Evolutionary conservation across 2,113 vertebrate genomes (phyloP), one percentile per base, ranked within the genome.

Genomic region (Phocoena sinus): DNA sequence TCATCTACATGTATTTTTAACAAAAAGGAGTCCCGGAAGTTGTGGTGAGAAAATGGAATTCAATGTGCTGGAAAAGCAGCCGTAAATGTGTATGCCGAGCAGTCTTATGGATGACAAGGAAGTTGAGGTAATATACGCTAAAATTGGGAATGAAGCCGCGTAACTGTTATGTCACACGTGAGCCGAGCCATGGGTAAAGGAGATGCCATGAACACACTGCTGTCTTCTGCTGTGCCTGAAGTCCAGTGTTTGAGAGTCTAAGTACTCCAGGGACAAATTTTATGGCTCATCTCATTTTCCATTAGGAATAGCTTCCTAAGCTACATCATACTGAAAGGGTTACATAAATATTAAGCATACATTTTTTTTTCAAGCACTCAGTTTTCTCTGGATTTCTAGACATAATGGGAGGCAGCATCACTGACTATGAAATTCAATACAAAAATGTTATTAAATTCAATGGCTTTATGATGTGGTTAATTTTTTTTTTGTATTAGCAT

Each of bases 181-280:
- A 36, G 8, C 65, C 15, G 23, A 25, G 1, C 33, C 6, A 0
- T 44, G 26, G 3, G 1, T 3, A 4, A n/a, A 15, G 12, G 31
- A 11, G 47, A 2, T 8, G 3, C 8, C 0, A 0, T 0, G 2
- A 0, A 8, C 1, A 56, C 11, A 3, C 25, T 21, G 9, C 26
- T 4, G 7, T 6, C 2, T 63, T 33, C 9, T 7, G 2, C 28
- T n/a, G 1, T 18, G 58, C 8, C 14, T 25, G 15, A 13, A 5
- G 21, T 58, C 2, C 5, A 36, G 2, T 1, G 1, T 5, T 10
- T 11, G 28, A 12, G 5, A 31, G 41, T 56, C 21, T n/a, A 0
- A 31, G 11, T 25, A 33, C 14, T 13, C 26, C 26, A 53, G 21
- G 2, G 28, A 10, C 10, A 12, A 6, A 71, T 77, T 73, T 44